Evolutionary conservation across 2,888 invertebrate genomes (phyloP), one percentile per base, ranked within the genome.

Genomic region (Iphiclides podalirius): DNA sequence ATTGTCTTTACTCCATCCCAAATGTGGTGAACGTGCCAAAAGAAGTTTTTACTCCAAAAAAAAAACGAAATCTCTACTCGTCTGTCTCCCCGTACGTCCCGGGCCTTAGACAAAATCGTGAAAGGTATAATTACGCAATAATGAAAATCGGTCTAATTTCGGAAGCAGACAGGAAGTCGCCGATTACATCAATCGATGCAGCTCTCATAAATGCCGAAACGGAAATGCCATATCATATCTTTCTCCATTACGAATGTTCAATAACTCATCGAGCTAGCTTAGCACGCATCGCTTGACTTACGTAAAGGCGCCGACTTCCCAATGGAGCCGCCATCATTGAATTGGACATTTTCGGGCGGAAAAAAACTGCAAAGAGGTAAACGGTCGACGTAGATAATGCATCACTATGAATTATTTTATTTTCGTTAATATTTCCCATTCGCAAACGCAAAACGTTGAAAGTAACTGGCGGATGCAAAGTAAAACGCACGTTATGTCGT

Each of bases 181-280:
- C 63, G 60, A 70, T 75, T 69, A 72, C 56, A 47, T 14, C 52
- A 57, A 72, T 79, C 74, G 67, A 60, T 55, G 64, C 78, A 75
- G 75, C 59, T 65, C 47, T 33, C 39, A 53, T 66, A 66, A 70
- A 63, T 61, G 55, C 57, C 47, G 57, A 66, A 83, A 77, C 86
- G 86, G 86, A 86, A 80, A 76, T 77, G 75, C 63, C 75, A 68
- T 80, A 83, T 82, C 75, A 81, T 80, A 83, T 79, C 75, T 73
- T 68, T 65, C 69, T 71, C 56, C 59, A 72, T 76, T 70, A 70
- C 64, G 41, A 54, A 61, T 61, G 31, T 63, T 63, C 60, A 63
- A 67, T 67, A 68, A 57, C 44, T 60, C 58, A 31, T 65, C 67
- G 67, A 61, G 73, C 70, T 38, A 15, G 70, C 74, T 83, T 76